Evolutionary conservation across 2,888 invertebrate species (phyloP), one percentile per base, ranked within the genome.

Genomic region (Hypena proboscidalis): DNA sequence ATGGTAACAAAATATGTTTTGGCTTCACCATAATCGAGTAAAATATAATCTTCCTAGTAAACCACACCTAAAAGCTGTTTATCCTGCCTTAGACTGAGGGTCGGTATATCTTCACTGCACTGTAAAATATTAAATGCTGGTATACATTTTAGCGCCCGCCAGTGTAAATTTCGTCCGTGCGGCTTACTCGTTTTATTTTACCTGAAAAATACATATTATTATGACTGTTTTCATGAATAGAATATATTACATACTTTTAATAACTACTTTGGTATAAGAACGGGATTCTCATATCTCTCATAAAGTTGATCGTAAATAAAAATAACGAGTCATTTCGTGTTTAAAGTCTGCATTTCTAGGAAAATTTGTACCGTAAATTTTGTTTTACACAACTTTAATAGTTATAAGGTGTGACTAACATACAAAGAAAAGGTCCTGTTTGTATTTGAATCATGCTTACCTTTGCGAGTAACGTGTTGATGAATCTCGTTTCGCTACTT

Each of bases 101-200:
- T 54, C 55, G 51, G 36, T 45, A 40, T 45, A 48, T 54, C 44
- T 51, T 55, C 46, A 57, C 53, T 61, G 58, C 58, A 60, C 56
- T 50, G 48, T 65, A 58, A 70, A 67, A 73, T 66, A 68, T 67
- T 67, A 58, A 59, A 54, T 49, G 52, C 33, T 41, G 49, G 8
- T 50, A 57, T 47, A 55, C 25, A 53, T 58, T 64, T 58, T 58
- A 46, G 54, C 30, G 50, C 38, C 42, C 36, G 35, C 31, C 36
- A 54, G 50, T 60, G 63, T 67, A 64, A 66, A 58, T 67, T 66
- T 63, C 36, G 46, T 60, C 51, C 52, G 31, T 55, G 43, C 42
- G 46, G 53, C 56, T 58, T 55, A 30, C 45, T 34, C 50, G 54
- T 67, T 58, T 49, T 62, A 45, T 58, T 56, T 45, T 67, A 61